Base-by-base conservation (phyloP, 2,888 invertebrate genomes). In the Lymantria dispar region DNA sequence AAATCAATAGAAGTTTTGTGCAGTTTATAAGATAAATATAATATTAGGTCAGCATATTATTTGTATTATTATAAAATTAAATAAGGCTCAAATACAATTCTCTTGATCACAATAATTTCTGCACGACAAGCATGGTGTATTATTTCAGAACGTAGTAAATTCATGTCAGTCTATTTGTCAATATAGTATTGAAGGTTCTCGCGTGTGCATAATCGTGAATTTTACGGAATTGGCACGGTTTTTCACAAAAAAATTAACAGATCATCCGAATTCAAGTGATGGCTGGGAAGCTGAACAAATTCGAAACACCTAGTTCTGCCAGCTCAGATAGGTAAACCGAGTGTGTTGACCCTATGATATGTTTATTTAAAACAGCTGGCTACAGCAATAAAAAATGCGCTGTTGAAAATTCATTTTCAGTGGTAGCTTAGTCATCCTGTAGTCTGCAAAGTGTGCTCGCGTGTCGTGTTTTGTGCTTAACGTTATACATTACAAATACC, bases 241-340 rank as follows among this genome's bases (percentile, higher is more conserved):
- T 63, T 68, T 52, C 47, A 49, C 52, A 50, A 64, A 56, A 55
- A 58, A 64, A 69, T 60, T 68, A 62, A 45, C 52, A 54, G 51
- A 54, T 68, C 70, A 67, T 65, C 70, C 66, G 72, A 65, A 64
- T 50, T 50, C 69, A 72, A 77, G 79, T 77, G 68, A 91, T 91
- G 91, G 86, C 91, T 81, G 91, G 89, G 63, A 90, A 87, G 79
- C 79, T 91, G 80, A 93, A 92, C 74, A 94, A 93, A 80, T 94
- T 95, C 75, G 97, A 97, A 88, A 96, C 96, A 64, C 96, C 96
- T 70, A 97, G 97, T 82, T 97, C 97, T 55, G 97, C 97, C 61
- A 97, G 97, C 87, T 97, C 97, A 60, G 97, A 97, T 92, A 97
- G 97, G 97, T 97, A 94, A 89, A 81, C 68, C 75, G 72, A 71